These are phyloP conservation scores for Pachypsylla venusta DNA, from an alignment of 1,140 invertebrate species.

Conservation along the genomic window DNA sequence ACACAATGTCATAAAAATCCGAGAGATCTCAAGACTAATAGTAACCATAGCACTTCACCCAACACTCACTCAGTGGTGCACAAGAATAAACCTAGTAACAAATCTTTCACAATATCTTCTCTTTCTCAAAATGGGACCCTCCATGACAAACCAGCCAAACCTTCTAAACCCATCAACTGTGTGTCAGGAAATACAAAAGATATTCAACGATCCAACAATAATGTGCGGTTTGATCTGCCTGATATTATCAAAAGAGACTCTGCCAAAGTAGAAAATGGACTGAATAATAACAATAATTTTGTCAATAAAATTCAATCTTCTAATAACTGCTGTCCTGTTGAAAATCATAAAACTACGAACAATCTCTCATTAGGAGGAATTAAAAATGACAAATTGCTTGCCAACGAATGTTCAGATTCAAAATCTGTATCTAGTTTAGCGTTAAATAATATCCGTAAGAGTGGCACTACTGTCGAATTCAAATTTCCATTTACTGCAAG, in stretches of 20 bases:
- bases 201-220: not conserved
- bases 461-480: conserved; percentile 43
- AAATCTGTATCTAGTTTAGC: conserved; percentile 38
- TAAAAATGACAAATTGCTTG: not conserved
- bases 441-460: conserved; percentile 49
- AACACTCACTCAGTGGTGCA: not conserved
- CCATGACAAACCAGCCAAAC: too few species aligned
- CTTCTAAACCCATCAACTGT: not conserved
- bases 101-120: conserved; percentile 9
- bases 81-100: conserved; percentile 6
- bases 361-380: too few species aligned
- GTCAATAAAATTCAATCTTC: not conserved
- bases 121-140: too few species aligned
- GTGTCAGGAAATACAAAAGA: not conserved
- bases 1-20: not conserved
- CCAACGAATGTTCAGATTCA: not conserved
- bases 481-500: conserved; percentile 33
- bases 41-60: not conserved
- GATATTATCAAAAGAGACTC: not conserved
- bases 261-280: not conserved
- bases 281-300: not conserved
- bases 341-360: not conserved
- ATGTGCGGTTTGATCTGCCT: not conserved
- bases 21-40: not conserved
- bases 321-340: too few species aligned